Base-by-base conservation (phyloP, 2,113 vertebrate genomes). In the Plecotus auritus region DNA sequence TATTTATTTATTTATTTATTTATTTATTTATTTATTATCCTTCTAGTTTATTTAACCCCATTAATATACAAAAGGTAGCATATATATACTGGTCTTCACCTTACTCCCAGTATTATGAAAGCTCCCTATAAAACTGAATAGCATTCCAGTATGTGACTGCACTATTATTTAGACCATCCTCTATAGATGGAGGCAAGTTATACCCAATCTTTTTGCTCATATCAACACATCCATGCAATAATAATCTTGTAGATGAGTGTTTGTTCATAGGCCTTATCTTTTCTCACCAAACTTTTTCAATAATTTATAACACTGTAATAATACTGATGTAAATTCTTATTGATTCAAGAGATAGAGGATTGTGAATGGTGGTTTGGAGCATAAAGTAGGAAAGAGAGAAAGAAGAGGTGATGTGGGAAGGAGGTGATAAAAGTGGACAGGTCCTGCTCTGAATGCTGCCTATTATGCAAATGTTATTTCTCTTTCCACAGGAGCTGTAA, bases 1-100 rank as follows among this genome's bases (percentile, higher is more conserved):
- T 88, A 18, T 89, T 76, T 64, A 32, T 17, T 88, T 88, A 20
- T 90, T 83, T 66, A 0, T 77, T 74, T 64, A 35, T 20, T 88
- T 88, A 18, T 89, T 76, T 64, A 32, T 17, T 91, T 88, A 20
- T 90, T 83, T 66, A 0, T 77, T 74, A 85, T 85, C 11, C 5
- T 81, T 91, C 4, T 35, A 47, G 10, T 35, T 77, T 82, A 54
- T n/a, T 83, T 83, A 88, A 59, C 11, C 37, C 9, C 5, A 47
- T 61, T 69, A 70, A 9, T 80, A 54, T 9, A 69, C 8, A 80
- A 78, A 85, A 73, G 4, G 9, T 64, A 56, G 28, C 1, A 87
- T 67, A 30, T 69, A 51, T 32, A n/a, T 11, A 59, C 9, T 59
- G 9, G 13, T 83, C 28, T 91, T 56, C 2, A 91, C 35, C 3